Conservation (phyloP, 2,113 vertebrate species). For the Semicossyphus pulcher region DNA sequence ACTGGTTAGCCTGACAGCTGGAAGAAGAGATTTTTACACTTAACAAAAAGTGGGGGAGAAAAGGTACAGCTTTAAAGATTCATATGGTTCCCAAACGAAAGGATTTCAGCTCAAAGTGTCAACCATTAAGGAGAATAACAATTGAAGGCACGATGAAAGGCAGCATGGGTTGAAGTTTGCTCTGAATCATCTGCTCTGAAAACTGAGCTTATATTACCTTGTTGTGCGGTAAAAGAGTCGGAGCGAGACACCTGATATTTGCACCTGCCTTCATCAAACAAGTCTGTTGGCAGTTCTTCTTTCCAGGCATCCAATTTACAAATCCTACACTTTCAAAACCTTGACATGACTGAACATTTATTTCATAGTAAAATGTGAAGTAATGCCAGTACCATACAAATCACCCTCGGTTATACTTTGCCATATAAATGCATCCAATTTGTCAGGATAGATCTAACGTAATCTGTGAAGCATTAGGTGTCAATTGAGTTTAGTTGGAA, state of each 20-base stretch:
- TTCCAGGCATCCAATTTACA: not conserved
- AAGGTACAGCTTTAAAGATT: constrained; percentile 23
- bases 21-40: constrained; percentile 27
- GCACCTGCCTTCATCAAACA: not conserved
- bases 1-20: constrained; percentile 30
- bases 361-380: constrained; percentile 20
- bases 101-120: constrained; percentile 28
- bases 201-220: not conserved
- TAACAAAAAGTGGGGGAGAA: not conserved
- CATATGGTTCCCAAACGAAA: not conserved
- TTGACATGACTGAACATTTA: not conserved
- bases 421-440: constrained; percentile 4
- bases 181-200: not conserved
- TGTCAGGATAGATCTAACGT: constrained; percentile 15
- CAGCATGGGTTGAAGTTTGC: not conserved
- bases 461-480: constrained; percentile 30
- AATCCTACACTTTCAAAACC: not conserved
- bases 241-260: not conserved
- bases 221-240: not conserved
- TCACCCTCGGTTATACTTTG: constrained; percentile 13
- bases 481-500: constrained; percentile 11
- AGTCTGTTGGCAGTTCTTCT: not conserved
- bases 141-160: not conserved
- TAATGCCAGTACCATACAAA: constrained; percentile 10
- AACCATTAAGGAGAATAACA: not conserved